phyloP scores from a whole-genome alignment of 2,888 invertebrate genomes.

The Syrphus vitripennis region DNA sequence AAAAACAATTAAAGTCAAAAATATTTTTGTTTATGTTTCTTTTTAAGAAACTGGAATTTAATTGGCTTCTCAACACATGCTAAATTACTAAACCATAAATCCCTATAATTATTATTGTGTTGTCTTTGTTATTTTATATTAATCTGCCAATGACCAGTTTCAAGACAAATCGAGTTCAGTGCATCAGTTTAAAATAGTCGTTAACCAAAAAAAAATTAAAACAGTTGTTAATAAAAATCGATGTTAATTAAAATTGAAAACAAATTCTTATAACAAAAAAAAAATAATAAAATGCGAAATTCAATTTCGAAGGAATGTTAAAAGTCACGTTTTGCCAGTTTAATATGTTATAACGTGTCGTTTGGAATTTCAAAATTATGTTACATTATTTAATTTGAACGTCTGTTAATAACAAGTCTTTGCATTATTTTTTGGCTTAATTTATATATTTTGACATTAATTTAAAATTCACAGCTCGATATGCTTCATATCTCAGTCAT shows the following conservation, averaged over 20 bases:
- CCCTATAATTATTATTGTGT: background rate
- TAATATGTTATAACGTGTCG: background rate
- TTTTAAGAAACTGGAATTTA: conserved; percentile 1
- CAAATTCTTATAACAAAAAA: background rate
- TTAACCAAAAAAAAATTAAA: conserved; percentile 6
- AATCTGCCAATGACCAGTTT: conserved; percentile 1
- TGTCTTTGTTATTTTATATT: background rate
- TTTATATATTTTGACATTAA: no score
- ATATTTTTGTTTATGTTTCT: no score
- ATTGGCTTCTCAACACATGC: background rate
- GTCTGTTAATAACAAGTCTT: no score
- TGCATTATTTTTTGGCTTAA: no score
- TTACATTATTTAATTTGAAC: background rate
- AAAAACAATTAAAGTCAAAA: background rate
- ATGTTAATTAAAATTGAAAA: conserved; percentile 1
- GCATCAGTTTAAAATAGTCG: conserved; percentile 3
- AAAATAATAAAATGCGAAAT: background rate
- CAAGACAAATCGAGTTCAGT: background rate
- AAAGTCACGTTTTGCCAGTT: conserved; percentile 12
- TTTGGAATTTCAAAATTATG: background rate
- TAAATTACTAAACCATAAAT: background rate
- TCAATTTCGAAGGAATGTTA: background rate
- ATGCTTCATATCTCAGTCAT: no score
- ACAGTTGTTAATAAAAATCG: background rate
- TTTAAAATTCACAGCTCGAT: no score